Base-by-base conservation (phyloP, 2,113 vertebrate genomes). In the Eudyptes chrysolophus region DNA sequence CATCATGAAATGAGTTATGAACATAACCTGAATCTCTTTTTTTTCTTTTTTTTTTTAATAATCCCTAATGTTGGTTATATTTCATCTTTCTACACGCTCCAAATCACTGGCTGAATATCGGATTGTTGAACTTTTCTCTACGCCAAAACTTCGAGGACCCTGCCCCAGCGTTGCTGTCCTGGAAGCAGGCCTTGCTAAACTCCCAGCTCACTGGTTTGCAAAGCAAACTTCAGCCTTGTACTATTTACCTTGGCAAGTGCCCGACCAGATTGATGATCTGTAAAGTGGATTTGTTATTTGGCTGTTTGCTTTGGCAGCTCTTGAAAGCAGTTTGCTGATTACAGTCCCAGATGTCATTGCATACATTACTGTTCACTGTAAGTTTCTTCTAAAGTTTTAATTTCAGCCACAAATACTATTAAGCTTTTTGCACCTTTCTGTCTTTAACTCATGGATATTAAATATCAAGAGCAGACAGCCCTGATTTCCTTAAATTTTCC, bases 241-340 rank as follows among this genome's bases (percentile, higher is more conserved):
- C 98, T 99, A 98, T 99, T 99, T 99, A 98, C 98, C 98, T 99
- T 99, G 99, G 99, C 99, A 98, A 98, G 98, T 98, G 98, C 98
- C 92, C 89, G 97, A 94, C 97, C 98, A 99, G 99, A 99, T 99
- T 99, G 99, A 99, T 99, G 99, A 99, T 99, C 99, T 99, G 99
- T 98, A 99, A 99, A 99, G 99, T 99, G 99, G 99, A 99, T 99
- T 99, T 99, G 99, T 99, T 99, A 99, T 99, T 99, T 99, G 98
- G 98, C 98, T 99, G 99, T 99, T 99, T 99, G 99, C 99, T 99
- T 99, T 99, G 99, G 99, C 99, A 99, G 98, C 96, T 98, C 99
- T 99, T 99, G 98, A 99, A 99, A 99, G 99, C 96, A 97, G 98
- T 98, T 98, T 98, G 97, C 99, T 99, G 99, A 99, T 99, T 99